Base-by-base conservation (phyloP, 2,888 invertebrate species). In the Nymphalis urticae region DNA sequence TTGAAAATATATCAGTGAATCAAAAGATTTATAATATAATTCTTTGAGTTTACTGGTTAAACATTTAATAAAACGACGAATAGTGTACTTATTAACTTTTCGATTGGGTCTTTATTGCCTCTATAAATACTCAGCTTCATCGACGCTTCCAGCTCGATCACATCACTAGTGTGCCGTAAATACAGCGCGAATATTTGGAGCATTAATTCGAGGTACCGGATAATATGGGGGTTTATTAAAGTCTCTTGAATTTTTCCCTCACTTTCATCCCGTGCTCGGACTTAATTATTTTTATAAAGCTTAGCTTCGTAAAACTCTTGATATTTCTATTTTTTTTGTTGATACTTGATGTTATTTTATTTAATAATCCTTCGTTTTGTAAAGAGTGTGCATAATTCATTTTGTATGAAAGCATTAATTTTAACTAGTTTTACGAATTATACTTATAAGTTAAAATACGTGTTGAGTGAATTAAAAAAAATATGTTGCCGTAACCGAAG, bases 181-280 rank as follows among this genome's bases (percentile, higher is more conserved):
- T 70, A 70, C 69, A 24, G 69, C 62, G 42, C 53, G 67, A 72
- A 72, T 73, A 70, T 72, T 73, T 69, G 69, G 68, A 74, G 72
- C 73, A 73, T 66, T 74, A 86, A 86, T 84, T 84, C 80, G 78
- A 81, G 77, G 77, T 75, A 79, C 78, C 76, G 65, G 77, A 83
- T 84, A 84, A 85, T 81, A 75, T 79, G 77, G 76, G 21, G 77
- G 83, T 83, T 86, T 87, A 88, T 87, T 87, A 87, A 85, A 80
- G 80, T 81, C 81, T 79, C 79, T 78, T 70, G 78, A 79, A 78
- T 79, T 79, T 81, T 81, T 77, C 68, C 71, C 79, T 81, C 82
- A 82, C 81, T 85, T 85, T 81, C 81, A 80, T 80, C 74, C 64
- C 69, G 68, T 68, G 72, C 73, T 70, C 77, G 73, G 79, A 82